phyloP scores from a whole-genome alignment of 2,888 invertebrate species.

The Acronicta aceris region DNA sequence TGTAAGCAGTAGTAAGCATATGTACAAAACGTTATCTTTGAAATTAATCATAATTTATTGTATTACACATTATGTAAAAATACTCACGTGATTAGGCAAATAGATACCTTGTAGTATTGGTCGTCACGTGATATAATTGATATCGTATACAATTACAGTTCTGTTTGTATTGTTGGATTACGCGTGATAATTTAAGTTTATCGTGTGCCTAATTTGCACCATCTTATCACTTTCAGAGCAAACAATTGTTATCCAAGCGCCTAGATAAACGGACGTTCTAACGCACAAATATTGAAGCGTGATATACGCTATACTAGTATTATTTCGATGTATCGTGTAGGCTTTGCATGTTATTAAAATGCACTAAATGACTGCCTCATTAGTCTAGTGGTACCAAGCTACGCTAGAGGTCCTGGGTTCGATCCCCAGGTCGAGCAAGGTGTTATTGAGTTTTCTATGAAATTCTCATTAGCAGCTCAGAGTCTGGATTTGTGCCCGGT shows the following conservation, averaged over 20 bases:
- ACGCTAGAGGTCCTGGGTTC: no score
- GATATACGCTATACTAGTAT: background rate
- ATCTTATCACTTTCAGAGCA: background rate
- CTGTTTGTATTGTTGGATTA: conserved; percentile 5
- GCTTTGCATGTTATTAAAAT: no score
- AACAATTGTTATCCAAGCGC: conserved; percentile 3
- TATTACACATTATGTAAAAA: background rate
- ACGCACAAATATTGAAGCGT: background rate
- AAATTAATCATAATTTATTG: background rate
- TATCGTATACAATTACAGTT: conserved; percentile 1
- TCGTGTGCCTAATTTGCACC: background rate
- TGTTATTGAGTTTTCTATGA: no score
- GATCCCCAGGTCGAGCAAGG: no score
- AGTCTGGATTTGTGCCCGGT: no score
- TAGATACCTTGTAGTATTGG: background rate
- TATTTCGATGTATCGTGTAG: no score
- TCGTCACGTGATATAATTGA: background rate
- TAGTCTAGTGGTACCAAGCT: no score
- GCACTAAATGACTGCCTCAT: no score
- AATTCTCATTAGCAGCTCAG: no score
- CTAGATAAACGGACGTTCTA: conserved; percentile 16
- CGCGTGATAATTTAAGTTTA: background rate
- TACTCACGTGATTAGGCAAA: background rate
- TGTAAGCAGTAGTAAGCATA: no score
- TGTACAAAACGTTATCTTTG: background rate